Base-by-base conservation (phyloP, 2,797 vertebrate species). In the Valencia hispanica region DNA sequence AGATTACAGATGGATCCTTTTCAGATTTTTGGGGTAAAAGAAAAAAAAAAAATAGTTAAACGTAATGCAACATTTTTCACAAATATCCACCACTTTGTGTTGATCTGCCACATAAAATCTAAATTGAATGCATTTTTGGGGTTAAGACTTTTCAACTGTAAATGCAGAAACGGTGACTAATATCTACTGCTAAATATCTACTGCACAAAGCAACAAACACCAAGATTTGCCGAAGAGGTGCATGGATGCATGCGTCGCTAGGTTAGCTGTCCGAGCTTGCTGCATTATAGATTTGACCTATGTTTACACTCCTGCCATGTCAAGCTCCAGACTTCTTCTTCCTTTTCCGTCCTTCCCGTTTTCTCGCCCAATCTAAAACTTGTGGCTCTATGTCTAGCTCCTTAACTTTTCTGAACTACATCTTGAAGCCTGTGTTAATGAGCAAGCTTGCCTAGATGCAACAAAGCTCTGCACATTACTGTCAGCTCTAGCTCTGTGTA, bases 391-490 rank as follows among this genome's bases (percentile, higher is more conserved):
- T 77, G 61, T n/a, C 8, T 22, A 41, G 34, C 25, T n/a, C 17
- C 7, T 20, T 69, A 74, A 50, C 32, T 30, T 50, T 45, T 9
- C 69, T 50, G 36, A 72, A 30, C 25, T 70, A 65, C 45, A 78
- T n/a, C n/a, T n/a, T n/a, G n/a, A n/a, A 81, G 11, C 27, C 57
- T 48, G 39, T 71, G 68, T 59, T 77, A 79, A 84, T 81, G 53
- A 68, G 66, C 15, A 22, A 65, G 57, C 83, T 81, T 77, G 75
- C 80, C 75, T 14, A 45, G 81, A 5, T 61, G 86, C 79, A 81
- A 79, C 81, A 82, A 77, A 81, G 80, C 88, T 76, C 71, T 55
- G 77, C 86, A 87, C 77, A 79, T 82, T 78, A 77, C 74, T 2
- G 74, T 84, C 47, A 0, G 61, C 68, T 73, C 61, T 15, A 59